Conservation (phyloP, 2,113 vertebrate species). For the Atlantisia rogersi region DNA sequence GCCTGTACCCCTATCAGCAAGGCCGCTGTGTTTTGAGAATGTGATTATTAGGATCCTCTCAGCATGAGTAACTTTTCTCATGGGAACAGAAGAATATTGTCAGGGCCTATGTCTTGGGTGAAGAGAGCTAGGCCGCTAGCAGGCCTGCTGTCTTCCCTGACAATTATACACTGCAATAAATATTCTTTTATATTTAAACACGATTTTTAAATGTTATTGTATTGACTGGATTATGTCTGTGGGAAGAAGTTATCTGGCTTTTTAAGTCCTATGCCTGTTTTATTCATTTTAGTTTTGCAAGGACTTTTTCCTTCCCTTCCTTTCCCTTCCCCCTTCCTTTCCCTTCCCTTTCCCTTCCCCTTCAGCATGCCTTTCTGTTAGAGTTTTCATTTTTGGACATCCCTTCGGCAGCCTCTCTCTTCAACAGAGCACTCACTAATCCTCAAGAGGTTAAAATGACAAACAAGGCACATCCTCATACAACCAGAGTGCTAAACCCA, state of each 20-base stretch:
- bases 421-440: background rate
- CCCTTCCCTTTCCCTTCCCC: background rate
- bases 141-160: too few species aligned
- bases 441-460: background rate
- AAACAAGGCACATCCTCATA: background rate
- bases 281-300: background rate
- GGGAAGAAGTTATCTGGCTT: background rate
- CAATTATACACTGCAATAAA: background rate
- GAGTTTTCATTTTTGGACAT: background rate
- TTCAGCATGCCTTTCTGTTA: background rate
- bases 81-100: too few species aligned
- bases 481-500: conserved; percentile 33
- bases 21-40: too few species aligned
- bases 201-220: background rate
- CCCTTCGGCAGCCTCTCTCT: background rate
- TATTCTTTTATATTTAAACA: background rate
- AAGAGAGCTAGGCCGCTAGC: too few species aligned
- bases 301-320: background rate
- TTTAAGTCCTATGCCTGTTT: background rate
- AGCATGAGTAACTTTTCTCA: too few species aligned
- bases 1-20: too few species aligned
- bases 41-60: too few species aligned
- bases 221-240: background rate
- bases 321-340: background rate
- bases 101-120: too few species aligned